phyloP scores from a whole-genome alignment of 2,113 vertebrate species.

The Murina feae region DNA sequence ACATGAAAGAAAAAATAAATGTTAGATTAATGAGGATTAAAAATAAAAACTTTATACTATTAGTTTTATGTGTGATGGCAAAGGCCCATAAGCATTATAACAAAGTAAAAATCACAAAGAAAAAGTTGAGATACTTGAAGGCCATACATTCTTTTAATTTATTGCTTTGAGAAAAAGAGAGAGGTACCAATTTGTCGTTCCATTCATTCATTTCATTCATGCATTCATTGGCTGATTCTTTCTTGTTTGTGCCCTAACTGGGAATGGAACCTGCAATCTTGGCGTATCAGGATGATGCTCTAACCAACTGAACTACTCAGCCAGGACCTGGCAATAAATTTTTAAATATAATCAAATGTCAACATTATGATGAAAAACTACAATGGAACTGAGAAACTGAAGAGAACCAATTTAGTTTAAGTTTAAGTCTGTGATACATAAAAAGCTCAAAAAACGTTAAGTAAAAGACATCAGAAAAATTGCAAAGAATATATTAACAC shows the following conservation, averaged over 20 bases:
- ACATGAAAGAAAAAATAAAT: conserved; percentile 13
- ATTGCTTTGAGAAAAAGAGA: background rate
- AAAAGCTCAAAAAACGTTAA: background rate
- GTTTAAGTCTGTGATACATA: background rate
- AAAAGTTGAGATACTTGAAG: background rate
- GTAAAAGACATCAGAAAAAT: background rate
- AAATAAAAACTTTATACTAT: conserved; percentile 18
- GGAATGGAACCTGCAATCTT: no score
- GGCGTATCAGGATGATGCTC: background rate
- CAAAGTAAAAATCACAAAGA: conserved; percentile 10
- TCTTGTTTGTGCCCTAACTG: background rate
- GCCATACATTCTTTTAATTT: background rate
- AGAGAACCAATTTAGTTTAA: background rate
- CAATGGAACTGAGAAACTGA: background rate
- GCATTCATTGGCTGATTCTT: background rate
- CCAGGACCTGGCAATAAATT: background rate
- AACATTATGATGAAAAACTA: background rate
- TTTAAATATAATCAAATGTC: background rate
- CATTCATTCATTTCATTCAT: background rate
- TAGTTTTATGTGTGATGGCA: background rate
- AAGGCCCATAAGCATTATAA: background rate
- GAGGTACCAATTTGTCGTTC: background rate
- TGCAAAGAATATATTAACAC: background rate
- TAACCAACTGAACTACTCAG: background rate
- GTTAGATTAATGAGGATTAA: background rate